Evolutionary conservation across 1,140 invertebrate genomes (phyloP).

Genomic region (Camponotus floridanus): DNA sequence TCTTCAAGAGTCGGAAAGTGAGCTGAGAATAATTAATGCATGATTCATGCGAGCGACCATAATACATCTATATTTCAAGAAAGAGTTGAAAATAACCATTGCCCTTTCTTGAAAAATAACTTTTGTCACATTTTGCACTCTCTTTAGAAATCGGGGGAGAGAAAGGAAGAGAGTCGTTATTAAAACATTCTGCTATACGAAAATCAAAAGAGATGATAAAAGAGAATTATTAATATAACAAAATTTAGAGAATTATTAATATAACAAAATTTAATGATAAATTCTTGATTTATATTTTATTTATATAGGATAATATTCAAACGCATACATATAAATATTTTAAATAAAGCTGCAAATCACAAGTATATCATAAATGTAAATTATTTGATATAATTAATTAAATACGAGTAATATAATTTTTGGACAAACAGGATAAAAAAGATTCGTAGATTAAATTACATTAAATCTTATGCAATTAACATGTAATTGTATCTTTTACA

Average conservation of each 20-base stretch:
- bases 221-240: slow-evolving; percentile 16
- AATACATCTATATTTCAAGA: slow-evolving; percentile 46
- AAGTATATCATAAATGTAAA: not conserved
- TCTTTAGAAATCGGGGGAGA: no score
- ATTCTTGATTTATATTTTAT: slow-evolving; percentile 40
- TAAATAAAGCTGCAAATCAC: not conserved
- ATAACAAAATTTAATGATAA: slow-evolving; percentile 2
- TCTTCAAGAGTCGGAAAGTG: not conserved
- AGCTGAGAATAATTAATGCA: slow-evolving; percentile 34
- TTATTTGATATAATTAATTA: not conserved
- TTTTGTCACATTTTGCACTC: slow-evolving; percentile 10
- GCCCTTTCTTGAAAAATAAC: slow-evolving; percentile 37
- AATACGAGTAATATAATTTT: no score
- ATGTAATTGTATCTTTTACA: not conserved
- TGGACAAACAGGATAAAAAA: no score
- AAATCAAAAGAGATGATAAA: not conserved
- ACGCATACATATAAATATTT: not conserved
- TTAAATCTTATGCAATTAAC: not conserved
- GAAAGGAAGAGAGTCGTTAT: not conserved
- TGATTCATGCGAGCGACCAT: slow-evolving; percentile 22
- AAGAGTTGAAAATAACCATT: slow-evolving; percentile 11
- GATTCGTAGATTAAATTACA: no score
- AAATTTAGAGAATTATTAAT: slow-evolving; percentile 11
- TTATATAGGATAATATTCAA: slow-evolving; percentile 16
- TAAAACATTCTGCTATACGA: slow-evolving; percentile 22